A percentile compares a stretch with the other conserved stretches of the same genome.
These are phyloP conservation scores for Cydia strobilella DNA, from an alignment of 1,140 invertebrate species.

Conservation along the genomic window DNA sequence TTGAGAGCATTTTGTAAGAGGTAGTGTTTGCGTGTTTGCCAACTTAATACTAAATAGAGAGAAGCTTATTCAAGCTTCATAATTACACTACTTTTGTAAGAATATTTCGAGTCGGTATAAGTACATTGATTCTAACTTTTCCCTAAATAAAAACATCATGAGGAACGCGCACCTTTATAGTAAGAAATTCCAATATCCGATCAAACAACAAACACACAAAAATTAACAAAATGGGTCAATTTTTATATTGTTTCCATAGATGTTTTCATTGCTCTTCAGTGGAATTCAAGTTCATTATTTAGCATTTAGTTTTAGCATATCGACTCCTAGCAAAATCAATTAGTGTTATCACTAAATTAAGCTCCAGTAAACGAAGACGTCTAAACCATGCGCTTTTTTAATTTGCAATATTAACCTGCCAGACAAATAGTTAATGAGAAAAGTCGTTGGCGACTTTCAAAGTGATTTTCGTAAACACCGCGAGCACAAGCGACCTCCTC, in stretches of 20 bases:
- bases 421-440: constrained; percentile 39
- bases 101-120: too few species aligned
- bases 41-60: background rate
- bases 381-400: constrained; percentile 8
- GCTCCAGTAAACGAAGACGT: background rate
- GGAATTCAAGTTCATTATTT: too few species aligned
- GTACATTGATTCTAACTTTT: too few species aligned
- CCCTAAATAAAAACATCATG: too few species aligned
- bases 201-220: too few species aligned
- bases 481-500: constrained; percentile 44
- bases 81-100: background rate
- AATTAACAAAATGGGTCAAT: too few species aligned
- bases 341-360: background rate
- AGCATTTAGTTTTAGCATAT: too few species aligned
- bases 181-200: too few species aligned
- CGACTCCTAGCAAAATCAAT: background rate
- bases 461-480: constrained; percentile 46
- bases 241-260: too few species aligned
- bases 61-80: background rate
- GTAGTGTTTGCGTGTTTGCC: background rate
- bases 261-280: too few species aligned
- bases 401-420: constrained; percentile 52
- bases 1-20: background rate
- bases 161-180: too few species aligned
- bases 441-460: constrained; percentile 38